Base-by-base conservation (phyloP, 2,888 invertebrate species). In the Plagodis dolabraria region DNA sequence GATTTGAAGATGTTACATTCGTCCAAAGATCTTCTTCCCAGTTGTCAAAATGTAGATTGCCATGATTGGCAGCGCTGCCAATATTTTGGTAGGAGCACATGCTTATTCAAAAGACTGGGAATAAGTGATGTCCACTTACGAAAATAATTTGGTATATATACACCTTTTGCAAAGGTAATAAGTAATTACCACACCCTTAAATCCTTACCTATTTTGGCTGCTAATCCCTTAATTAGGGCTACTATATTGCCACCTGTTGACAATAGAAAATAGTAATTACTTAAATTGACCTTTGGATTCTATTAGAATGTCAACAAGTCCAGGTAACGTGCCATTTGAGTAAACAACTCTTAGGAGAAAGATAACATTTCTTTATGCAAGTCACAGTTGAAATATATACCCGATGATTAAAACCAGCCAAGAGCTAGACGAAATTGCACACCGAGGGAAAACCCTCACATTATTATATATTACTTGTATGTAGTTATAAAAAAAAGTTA, bases 21-120 rank as follows among this genome's bases (percentile, higher is more conserved):
- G 58, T 57, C 60, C 56, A 55, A 52, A 43, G 60, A 34, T 55
- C 12, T 55, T 65, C 57, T 61, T 58, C 57, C 53, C 57, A 51
- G 5, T 51, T 54, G 36, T 66, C 46, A 53, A 50, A 55, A 44
- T 22, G 10, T 42, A 56, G 50, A 0, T 34, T 47, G 10, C 42
- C 65, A 36, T 47, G 54, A 57, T 60, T 64, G 44, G 53, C 54
- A 47, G 67, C 60, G 64, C 22, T 22, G 22, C 50, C 64, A 47
- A 62, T 56, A 47, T 68, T 64, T 54, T 71, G 68, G 47, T 69
- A 68, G 33, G 76, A 71, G 53, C 52, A 65, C 75, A 77, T 77
- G 62, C 48, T 71, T 62, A 51, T 61, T 64, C 43, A 47, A 57
- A 54, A 64, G 59, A 77, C 76, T 79, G 74, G 75, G 69, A 68